phyloP scores from a whole-genome alignment of 2,113 vertebrate species.

The Spermophilus dauricus region DNA sequence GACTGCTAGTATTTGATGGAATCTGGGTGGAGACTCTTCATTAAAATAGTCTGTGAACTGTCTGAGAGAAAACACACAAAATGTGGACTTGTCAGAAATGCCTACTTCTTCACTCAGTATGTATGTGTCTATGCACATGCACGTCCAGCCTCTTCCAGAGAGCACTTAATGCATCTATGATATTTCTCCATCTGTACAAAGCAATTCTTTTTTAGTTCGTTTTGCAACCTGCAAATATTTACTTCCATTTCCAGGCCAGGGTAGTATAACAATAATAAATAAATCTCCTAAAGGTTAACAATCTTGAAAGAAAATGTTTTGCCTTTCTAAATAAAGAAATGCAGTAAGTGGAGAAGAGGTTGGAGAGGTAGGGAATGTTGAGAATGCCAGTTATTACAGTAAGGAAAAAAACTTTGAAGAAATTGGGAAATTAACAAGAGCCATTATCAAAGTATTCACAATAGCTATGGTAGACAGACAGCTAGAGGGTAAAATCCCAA shows the following conservation, averaged over 20 bases:
- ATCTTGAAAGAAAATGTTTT: conserved; percentile 39
- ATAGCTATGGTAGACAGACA: no score
- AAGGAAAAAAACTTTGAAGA: neutral
- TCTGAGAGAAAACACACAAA: conserved; percentile 68
- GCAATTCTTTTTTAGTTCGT: conserved; percentile 56
- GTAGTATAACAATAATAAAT: conserved; percentile 7
- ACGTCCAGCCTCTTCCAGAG: conserved; percentile 71
- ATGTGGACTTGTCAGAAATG: conserved; percentile 54
- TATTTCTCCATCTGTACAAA: conserved; percentile 77
- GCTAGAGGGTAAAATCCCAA: neutral
- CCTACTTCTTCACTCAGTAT: conserved; percentile 28
- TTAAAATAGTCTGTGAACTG: conserved; percentile 71
- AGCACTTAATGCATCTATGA: conserved; percentile 53
- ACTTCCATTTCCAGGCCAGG: neutral
- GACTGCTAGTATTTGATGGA: neutral
- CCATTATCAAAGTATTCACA: neutral
- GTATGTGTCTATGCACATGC: conserved; percentile 67
- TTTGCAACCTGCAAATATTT: conserved; percentile 77
- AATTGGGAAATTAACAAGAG: conserved; percentile 12
- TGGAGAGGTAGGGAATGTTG: neutral
- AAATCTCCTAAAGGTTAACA: conserved; percentile 28
- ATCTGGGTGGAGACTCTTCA: conserved; percentile 48
- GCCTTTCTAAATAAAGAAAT: conserved; percentile 62
- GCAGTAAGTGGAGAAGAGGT: neutral
- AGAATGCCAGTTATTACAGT: neutral